Evolutionary conservation across 1,140 invertebrate genomes (phyloP), one percentile per base, ranked within the genome.

Genomic region (Lordiphosa stackelbergi): DNA sequence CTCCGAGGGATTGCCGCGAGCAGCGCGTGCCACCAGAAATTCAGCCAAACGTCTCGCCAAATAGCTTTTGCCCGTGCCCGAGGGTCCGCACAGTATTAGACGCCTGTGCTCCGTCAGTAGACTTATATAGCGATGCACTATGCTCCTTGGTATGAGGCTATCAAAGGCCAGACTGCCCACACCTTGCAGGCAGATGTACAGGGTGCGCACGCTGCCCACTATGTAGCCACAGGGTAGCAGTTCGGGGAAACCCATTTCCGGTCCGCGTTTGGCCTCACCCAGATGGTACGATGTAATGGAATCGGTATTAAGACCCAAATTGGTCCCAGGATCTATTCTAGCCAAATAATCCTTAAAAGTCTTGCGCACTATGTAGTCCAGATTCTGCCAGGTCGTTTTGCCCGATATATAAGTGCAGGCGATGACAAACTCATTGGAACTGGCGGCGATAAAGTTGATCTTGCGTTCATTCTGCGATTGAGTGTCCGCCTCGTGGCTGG

Each of bases 61-160:
- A 85, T 98, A 98, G 4, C 96, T 97, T 88, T 99, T 99, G 5
- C 98, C 98, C 0, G 97, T 99, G 28, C 97, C 98, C 84, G 95
- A 97, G 2, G 97, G 96, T 0, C 98, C 98, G 89, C 96, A 98
- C 2, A 99, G 89, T 43, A 99, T 98, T 24, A 99, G 93, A 12
- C 97, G 90, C 34, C 96, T 90, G 88, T 99, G 96, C 84, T 99
- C 97, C 16, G 94, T 93, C 43, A 99, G 88, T 38, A 98, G 89
- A 4, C 95, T 93, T 4, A 97, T 91, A 72, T 97, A 96, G 87
- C 97, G 93, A 89, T 98, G 96, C 47, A 98, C 93, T 70, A 99
- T 97, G 63, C 96, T 95, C 89, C 97, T 96, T 54, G 98, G 97
- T 88, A 99, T 98, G 37, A 99, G 90, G 13, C 96, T 98, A 87